Conservation (phyloP, 2,797 vertebrate species). For the Streptopelia turtur region DNA sequence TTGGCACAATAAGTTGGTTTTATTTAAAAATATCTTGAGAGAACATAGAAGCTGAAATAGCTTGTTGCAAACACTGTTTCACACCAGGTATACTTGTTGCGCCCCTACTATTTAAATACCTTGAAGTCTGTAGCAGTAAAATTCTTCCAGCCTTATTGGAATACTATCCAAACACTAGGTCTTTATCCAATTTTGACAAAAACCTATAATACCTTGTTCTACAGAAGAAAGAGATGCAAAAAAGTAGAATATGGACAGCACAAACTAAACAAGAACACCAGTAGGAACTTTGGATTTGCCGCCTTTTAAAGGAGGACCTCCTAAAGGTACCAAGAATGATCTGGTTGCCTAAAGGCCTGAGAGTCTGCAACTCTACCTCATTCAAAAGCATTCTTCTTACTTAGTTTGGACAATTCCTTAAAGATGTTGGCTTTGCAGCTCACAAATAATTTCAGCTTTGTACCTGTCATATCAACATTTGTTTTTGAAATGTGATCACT, state of each 20-base stretch:
- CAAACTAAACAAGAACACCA: not conserved
- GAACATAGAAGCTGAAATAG: not conserved
- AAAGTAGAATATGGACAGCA: not conserved
- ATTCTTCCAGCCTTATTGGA: not conserved
- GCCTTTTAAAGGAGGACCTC: not conserved
- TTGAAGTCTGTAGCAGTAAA: not conserved
- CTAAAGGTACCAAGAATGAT: not conserved
- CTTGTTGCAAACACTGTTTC: not conserved
- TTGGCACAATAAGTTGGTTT: conserved; percentile 35
- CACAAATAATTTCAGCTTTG: not conserved
- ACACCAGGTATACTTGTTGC: not conserved
- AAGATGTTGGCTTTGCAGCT: not conserved
- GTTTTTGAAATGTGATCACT: not conserved
- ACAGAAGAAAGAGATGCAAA: not conserved
- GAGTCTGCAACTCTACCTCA: not conserved
- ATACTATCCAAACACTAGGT: not conserved
- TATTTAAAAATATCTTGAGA: conserved; percentile 23
- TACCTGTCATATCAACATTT: not conserved
- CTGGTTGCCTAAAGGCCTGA: not conserved
- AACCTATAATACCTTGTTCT: not conserved
- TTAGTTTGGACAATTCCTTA: not conserved
- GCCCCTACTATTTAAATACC: not conserved
- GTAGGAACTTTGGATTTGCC: not conserved
- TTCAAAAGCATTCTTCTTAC: not conserved
- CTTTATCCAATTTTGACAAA: not conserved